Evolutionary conservation across 2,888 invertebrate genomes (phyloP), one percentile per base, ranked within the genome.

Genomic region (Anticlea derivata): DNA sequence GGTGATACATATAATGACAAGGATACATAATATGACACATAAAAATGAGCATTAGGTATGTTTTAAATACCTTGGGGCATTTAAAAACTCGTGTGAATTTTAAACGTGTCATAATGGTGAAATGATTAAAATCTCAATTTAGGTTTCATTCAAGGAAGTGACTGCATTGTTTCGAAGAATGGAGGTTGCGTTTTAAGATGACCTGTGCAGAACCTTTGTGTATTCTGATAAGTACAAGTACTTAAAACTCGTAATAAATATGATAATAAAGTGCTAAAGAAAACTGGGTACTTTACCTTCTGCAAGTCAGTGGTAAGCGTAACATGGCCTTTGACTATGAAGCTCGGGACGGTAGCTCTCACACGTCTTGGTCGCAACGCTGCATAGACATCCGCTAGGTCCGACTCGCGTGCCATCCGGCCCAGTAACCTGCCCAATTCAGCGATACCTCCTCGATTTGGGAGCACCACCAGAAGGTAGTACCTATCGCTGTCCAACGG

Each of bases 401-500:
- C 93, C 0, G 93, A 93, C 41, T 91, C 91, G 11, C 88, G 70
- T 40, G 92, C 92, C 72, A 96, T 90, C 30, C 94, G 91, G 22
- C 92, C 91, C 10, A 95, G 91, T 47, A 96, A 82, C 17, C 93
- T 86, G 39, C 93, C 92, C 43, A 96, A 87, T 60, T 92, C 92
- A 27, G 92, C 92, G 24, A 88, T 81, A 29, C 94, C 93, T 34
- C 92, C 91, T 41, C 93, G 92, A 46, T 92, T 87, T 1, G 96
- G 96, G 57, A 96, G 83, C 40, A 96, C 77, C 34, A 96, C 92
- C 44, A 96, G 86, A 30, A 96, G 88, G 70, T 95, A 96, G 75
- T 96, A 96, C 47, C 95, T 93, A 0, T 94, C 93, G 61, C 96
- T 96, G 74, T 97, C 96, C 44, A 97, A 78, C 7, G 96, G 96